Percentiles rank a stretch among this genome's conserved stretches.
Conservation (phyloP, 2,113 vertebrate species). For the Zapus hudsonius region DNA sequence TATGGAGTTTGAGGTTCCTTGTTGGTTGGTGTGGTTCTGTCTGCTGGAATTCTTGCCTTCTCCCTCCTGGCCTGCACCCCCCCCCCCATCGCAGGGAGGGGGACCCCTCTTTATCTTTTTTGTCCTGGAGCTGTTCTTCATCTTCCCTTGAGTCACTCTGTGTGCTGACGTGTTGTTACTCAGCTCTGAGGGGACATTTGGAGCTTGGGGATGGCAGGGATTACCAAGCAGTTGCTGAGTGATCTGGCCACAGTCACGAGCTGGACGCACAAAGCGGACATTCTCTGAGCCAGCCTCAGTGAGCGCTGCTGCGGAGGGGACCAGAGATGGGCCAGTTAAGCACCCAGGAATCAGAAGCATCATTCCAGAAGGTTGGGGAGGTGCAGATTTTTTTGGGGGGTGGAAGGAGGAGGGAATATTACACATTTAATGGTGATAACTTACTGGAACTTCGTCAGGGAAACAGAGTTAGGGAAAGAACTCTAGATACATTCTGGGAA, state of each 20-base stretch:
- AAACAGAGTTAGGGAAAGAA: conserved; percentile 65
- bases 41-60: not conserved
- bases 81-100: not conserved
- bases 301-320: not conserved
- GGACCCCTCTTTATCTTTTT: not conserved
- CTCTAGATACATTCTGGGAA: conserved; percentile 54
- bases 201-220: conserved; percentile 55
- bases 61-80: not conserved
- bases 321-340: not conserved
- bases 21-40: not conserved
- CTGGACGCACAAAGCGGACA: conserved; percentile 27
- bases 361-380: not conserved
- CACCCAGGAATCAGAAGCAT: conserved; percentile 14
- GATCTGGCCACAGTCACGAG: conserved; percentile 54
- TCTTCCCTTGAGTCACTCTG: not conserved
- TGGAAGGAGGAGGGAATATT: not conserved
- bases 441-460: conserved; percentile 58
- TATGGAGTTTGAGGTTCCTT: not conserved
- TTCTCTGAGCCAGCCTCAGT: not conserved
- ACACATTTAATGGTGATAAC: conserved; percentile 37
- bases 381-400: not conserved
- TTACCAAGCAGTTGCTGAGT: conserved; percentile 74
- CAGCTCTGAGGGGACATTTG: conserved; percentile 22
- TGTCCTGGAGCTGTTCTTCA: conserved; percentile 8
- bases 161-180: conserved; percentile 52